Evolutionary conservation across 1,140 invertebrate species (phyloP), one percentile per base, ranked within the genome.

Genomic region (Drosophila teissieri): DNA sequence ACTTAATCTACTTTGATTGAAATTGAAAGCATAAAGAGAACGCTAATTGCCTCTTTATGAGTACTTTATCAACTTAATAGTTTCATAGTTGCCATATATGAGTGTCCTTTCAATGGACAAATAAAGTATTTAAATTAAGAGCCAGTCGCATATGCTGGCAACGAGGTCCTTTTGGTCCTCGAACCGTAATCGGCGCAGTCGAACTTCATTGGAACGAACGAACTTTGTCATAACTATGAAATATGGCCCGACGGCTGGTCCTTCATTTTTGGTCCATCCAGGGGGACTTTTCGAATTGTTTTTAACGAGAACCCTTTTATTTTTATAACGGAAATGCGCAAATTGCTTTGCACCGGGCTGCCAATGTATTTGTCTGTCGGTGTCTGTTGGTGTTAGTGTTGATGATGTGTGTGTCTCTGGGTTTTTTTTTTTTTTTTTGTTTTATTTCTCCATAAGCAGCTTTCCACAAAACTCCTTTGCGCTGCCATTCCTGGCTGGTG

Each of bases 241-340:
- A 79, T 83, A 83, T 83, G 65, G 84, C 62, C 68, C n/a, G 52
- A 27, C 64, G 42, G 42, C 45, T 34, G 49, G 65, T 69, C 36
- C 62, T 63, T 80, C 68, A 75, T 70, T 62, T 67, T 37, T 42
- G 44, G 55, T 67, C 73, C 54, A 76, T 49, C 73, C 40, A 53
- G 54, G 62, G 54, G 62, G 54, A 76, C 62, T 58, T 54, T 68
- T 57, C 70, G 79, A 62, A 88, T 86, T 86, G 83, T 86, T 88
- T 89, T 89, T 86, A 86, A 86, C 83, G 82, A 86, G 83, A 51
- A 78, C 83, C 75, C 76, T 83, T 88, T 73, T 83, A 83, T 86
- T 86, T 86, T 86, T 88, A 79, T 73, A 89, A 79, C 83, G 83
- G 83, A 86, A 86, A 88, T 86, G 83, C 84, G 83, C 83, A 86